Base-by-base conservation (phyloP, 2,888 invertebrate genomes). In the Euplagia quadripunctaria region DNA sequence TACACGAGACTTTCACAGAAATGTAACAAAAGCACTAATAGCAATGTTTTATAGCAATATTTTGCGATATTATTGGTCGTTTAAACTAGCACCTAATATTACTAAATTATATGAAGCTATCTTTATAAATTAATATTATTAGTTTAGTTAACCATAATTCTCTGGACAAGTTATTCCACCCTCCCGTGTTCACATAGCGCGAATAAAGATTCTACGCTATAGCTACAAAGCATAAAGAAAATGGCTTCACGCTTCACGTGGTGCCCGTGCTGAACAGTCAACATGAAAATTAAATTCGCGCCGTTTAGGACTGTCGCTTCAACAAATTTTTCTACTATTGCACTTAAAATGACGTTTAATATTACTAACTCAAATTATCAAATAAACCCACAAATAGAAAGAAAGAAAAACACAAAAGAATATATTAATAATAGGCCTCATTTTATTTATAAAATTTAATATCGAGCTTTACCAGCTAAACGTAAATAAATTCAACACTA, bases 231-330 rank as follows among this genome's bases (percentile, higher is more conserved):
- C 64, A 11, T 16, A 42, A 55, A 43, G 42, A 43, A 68, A 68
- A 55, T 42, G 41, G 42, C 43, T 42, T 61, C 31, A 31, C 31
- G 31, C 31, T 31, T 31, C 61, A 61, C 61, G 61, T 61, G 58
- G 31, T 61, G n/a, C 1, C 31, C 61, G 31, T 20, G 14, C 31
- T 58, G 61, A 14, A 61, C 31, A 61, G 58, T 58, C 58, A 58
- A n/a, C 31, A 65, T 49, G 8, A 31, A 16, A 65, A 43, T 20
- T 6, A 55, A 55, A 20, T 71, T 71, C 65, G 55, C 71, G 71
- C 71, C 55, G 31, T 65, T 65, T 58, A 17, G 71, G 52, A 52
- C 20, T 58, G 55, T 58, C 46, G 4, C 5, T 42, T 55, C 7
- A 43, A n/a, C 6, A 65, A 17, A 58, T 42, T 65, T 71, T 17